Evolutionary conservation across 2,113 vertebrate genomes (phyloP), one percentile per base, ranked within the genome.

Genomic region (Scolopax mira): DNA sequence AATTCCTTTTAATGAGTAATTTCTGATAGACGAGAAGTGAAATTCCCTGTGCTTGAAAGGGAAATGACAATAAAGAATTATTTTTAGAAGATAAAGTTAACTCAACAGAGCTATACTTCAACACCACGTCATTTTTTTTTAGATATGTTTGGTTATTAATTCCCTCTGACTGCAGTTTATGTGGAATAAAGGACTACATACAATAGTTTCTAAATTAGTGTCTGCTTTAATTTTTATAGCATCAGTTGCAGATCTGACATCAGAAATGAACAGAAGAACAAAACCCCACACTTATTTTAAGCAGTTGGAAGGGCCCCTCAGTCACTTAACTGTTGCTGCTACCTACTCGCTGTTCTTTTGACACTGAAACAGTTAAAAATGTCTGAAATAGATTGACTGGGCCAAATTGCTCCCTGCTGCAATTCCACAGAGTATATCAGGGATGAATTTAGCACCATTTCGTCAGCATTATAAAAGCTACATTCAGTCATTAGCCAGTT

Each of bases 361-460:
- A 67, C 33, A n/a, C 24, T 21, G 67, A 93, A 93, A 89, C 28
- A 82, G 87, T 95, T 93, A 85, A 94, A 94, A 89, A 67, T 37
- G 21, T 74, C 60, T 84, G 72, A 67, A 78, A 37, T 46, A 80
- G 39, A 52, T 64, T 51, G 83, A 39, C 72, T 83, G 60, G 79
- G 55, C 60, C 85, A 75, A 94, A 79, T 69, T 92, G 41, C 25
- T 92, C 88, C 48, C 72, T 72, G 31, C n/a, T 94, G 91, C 66
- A 91, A 92, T 90, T 94, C 88, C 79, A 37, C 2, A 7, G 90
- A 67, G 82, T 48, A 44, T 83, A 86, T 78, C 57, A 80, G 75
- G 64, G 64, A 79, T 88, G 35, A 89, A 90, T 96, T 93, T 95
- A 94, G 82, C 92, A 93, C 48, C 33, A 15, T 95, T 93, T 88